A percentile compares a stretch with the other conserved stretches of the same genome.
These are phyloP conservation scores for Xiphophorus hellerii DNA, from an alignment of 2,113 vertebrate genomes.

Conservation along the genomic window DNA sequence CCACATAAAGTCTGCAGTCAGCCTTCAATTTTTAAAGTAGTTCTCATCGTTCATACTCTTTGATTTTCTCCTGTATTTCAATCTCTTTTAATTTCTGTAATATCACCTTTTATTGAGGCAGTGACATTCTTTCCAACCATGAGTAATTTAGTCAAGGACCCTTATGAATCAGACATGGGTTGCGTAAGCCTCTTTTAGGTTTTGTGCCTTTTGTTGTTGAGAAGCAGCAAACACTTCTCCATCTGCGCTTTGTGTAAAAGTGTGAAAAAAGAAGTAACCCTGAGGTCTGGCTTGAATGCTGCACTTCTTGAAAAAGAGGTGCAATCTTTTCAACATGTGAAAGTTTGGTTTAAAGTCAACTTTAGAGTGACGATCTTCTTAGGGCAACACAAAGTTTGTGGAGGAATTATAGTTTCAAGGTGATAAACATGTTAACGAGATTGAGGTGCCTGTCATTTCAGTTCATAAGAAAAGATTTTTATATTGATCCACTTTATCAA, in stretches of 20 bases:
- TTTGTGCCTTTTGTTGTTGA: conserved; percentile 57
- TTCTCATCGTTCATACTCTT: conserved; percentile 13
- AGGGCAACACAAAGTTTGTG: neutral
- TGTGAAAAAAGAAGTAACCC: conserved; percentile 67
- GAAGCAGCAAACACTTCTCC: conserved; percentile 45
- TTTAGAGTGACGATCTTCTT: conserved; percentile 1
- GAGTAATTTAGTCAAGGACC: conserved; percentile 53
- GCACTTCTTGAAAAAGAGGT: conserved; percentile 6
- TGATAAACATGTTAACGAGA: neutral
- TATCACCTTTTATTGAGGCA: conserved; percentile 16
- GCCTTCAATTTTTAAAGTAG: conserved; percentile 14
- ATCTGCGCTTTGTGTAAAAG: conserved; percentile 53
- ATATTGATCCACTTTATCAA: conserved; percentile 33
- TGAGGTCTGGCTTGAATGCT: conserved; percentile 57
- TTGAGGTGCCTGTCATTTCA: neutral
- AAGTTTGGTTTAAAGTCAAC: conserved; percentile 39
- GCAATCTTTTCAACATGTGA: conserved; percentile 28
- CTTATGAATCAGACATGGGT: conserved; percentile 45
- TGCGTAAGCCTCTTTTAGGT: conserved; percentile 56
- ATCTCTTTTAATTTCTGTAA: neutral
- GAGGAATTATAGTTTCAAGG: neutral
- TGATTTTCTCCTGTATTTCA: neutral
- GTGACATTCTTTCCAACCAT: neutral
- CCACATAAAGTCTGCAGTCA: neutral
- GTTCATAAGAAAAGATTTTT: conserved; percentile 3